These are phyloP conservation scores for Drosophila algonquin DNA, from an alignment of 2,888 invertebrate genomes.

Conservation along the genomic window DNA sequence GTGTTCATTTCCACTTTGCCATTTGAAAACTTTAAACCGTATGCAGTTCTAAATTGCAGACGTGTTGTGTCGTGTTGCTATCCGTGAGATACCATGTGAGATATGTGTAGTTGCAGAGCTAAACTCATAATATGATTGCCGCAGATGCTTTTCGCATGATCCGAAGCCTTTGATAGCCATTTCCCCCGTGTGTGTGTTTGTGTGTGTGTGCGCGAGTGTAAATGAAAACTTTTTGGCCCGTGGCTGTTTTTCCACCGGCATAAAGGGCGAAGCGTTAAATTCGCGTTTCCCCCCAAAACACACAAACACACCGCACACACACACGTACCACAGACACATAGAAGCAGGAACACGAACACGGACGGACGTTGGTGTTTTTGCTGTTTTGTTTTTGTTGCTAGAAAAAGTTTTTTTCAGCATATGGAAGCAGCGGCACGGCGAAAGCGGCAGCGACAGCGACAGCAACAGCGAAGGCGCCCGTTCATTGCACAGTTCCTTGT, in stretches of 20 bases:
- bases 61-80: not conserved
- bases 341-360: not conserved
- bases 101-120: not conserved
- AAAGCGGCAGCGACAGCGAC: slow-evolving; percentile 6
- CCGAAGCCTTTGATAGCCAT: slow-evolving; percentile 1
- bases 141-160: slow-evolving; percentile 7
- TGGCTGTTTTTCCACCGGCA: slow-evolving; percentile 59
- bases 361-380: slow-evolving; percentile 22
- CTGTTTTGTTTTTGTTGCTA: slow-evolving; percentile 25
- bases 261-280: slow-evolving; percentile 63
- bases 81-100: not conserved
- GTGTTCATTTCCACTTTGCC: too few species aligned
- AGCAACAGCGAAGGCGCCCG: not conserved
- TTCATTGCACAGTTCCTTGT: slow-evolving; percentile 52
- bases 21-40: too few species aligned
- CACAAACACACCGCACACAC: slow-evolving; percentile 6
- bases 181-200: slow-evolving; percentile 15
- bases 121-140: slow-evolving; percentile 10
- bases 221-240: slow-evolving; percentile 48
- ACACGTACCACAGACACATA: slow-evolving; percentile 8
- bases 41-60: not conserved
- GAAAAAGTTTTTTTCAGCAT: slow-evolving; percentile 58
- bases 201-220: slow-evolving; percentile 30
- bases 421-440: slow-evolving; percentile 36
- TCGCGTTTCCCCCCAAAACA: slow-evolving; percentile 48